Percentiles rank a stretch among this genome's conserved stretches.
These are phyloP conservation scores for Apaloderma vittatum DNA, from an alignment of 2,113 vertebrate genomes.

Conservation along the genomic window DNA sequence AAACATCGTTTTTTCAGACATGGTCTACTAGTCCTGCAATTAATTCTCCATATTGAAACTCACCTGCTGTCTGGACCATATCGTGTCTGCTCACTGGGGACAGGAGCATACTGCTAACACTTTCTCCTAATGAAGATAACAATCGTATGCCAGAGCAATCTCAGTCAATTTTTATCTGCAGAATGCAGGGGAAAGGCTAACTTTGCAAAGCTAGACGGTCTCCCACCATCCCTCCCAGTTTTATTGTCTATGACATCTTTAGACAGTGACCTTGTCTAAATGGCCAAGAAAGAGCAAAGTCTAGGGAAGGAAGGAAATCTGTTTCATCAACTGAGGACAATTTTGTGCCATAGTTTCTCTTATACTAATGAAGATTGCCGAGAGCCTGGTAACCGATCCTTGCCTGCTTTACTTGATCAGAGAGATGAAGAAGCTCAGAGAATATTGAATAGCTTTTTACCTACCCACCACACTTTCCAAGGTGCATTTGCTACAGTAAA, in stretches of 20 bases:
- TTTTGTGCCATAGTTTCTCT: not conserved
- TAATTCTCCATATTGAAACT: slow-evolving; percentile 37
- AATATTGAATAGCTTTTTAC: not conserved
- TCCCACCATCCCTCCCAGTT: not conserved
- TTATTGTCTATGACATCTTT: not conserved
- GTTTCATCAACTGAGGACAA: not conserved
- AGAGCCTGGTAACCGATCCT: not conserved
- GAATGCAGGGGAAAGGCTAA: slow-evolving; percentile 18
- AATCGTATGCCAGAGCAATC: not conserved
- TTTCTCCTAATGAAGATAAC: slow-evolving; percentile 35
- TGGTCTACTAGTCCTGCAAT: not conserved
- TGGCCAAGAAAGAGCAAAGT: not conserved
- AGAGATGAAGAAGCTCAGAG: not conserved
- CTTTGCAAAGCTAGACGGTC: not conserved
- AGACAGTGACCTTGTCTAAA: not conserved
- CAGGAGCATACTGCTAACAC: slow-evolving; percentile 43
- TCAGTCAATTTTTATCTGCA: slow-evolving; percentile 4
- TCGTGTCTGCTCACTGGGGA: slow-evolving; percentile 26
- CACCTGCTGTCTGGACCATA: slow-evolving; percentile 13
- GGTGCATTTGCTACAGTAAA: not conserved
- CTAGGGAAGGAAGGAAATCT: not conserved
- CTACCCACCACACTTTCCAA: not conserved
- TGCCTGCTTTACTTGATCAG: not conserved
- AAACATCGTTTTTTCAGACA: slow-evolving; percentile 40
- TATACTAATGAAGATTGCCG: not conserved